phyloP scores from a whole-genome alignment of 2,888 invertebrate genomes.

The Orthosia cruda region DNA sequence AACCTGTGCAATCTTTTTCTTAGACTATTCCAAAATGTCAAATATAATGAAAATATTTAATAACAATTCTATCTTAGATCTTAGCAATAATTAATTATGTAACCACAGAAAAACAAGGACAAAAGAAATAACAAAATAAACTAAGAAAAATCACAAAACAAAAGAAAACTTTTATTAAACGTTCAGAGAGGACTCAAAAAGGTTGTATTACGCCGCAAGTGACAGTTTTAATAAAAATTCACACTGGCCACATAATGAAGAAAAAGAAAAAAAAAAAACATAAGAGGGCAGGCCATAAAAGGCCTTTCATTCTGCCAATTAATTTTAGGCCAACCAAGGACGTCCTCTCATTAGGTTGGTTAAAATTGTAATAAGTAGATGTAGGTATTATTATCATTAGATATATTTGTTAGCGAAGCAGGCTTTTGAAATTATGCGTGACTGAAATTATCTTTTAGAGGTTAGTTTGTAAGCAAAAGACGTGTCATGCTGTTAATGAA shows the following conservation, averaged over 20 bases:
- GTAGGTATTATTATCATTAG: background rate
- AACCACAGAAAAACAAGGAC: background rate
- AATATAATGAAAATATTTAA: background rate
- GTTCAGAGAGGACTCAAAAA: conserved; percentile 32
- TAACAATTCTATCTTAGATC: background rate
- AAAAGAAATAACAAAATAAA: background rate
- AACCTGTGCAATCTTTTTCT: background rate
- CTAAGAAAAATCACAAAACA: conserved; percentile 16
- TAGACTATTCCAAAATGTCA: background rate
- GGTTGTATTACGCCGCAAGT: conserved; percentile 34
- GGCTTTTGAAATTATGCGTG: background rate
- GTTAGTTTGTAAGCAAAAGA: conserved; percentile 3
- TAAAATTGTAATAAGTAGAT: conserved; percentile 6
- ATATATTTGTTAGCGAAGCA: background rate
- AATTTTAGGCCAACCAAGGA: conserved; percentile 62
- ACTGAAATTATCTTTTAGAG: conserved; percentile 11
- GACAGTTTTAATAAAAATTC: conserved; percentile 53
- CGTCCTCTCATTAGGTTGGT: conserved; percentile 31
- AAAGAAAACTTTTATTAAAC: conserved; percentile 44
- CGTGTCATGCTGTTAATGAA: conserved; percentile 10
- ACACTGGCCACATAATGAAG: conserved; percentile 64
- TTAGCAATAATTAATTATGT: no score
- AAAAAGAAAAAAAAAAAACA: conserved; percentile 32
- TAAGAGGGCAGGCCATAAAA: conserved; percentile 62
- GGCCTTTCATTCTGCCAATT: conserved; percentile 64